Evolutionary conservation across 53 echinoderm and acorn worm genomes (phyloP).

Genomic region (Crossaster papposus): DNA sequence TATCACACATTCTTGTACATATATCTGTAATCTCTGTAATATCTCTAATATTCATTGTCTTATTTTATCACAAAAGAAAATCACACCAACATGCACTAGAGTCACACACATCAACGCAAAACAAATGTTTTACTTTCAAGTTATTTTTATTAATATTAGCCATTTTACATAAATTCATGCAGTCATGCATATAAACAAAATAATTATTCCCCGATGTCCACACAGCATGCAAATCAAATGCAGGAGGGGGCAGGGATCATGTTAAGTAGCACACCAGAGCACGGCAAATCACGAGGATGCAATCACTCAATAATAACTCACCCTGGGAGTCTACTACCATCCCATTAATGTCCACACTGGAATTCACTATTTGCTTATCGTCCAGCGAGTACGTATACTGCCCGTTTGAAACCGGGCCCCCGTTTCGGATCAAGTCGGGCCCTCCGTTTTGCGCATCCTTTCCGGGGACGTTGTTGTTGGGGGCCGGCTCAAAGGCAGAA

Average conservation of each 20-base stretch:
- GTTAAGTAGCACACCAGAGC: constrained; percentile 28
- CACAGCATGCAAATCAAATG: constrained; percentile 9
- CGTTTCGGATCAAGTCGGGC: constrained; percentile 17
- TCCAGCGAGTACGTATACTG: constrained; percentile 25
- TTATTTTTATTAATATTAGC: not conserved
- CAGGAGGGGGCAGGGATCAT: not conserved
- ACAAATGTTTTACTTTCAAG: not conserved
- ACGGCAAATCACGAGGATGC: constrained; percentile 10
- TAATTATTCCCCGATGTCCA: not conserved
- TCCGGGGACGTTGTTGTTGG: constrained; percentile 2
- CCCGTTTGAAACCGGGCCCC: constrained; percentile 35
- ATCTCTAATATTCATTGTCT: too few species aligned
- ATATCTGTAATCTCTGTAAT: too few species aligned
- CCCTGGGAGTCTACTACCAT: constrained; percentile 36
- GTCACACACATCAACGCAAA: not conserved
- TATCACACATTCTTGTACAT: too few species aligned
- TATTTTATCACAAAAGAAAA: too few species aligned
- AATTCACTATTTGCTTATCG: constrained; percentile 19
- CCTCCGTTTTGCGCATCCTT: not conserved
- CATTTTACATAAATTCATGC: not conserved
- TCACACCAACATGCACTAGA: not conserved
- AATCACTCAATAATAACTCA: not conserved
- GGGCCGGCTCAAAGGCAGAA: constrained; percentile 24
- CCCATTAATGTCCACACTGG: constrained; percentile 23
- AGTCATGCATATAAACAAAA: not conserved